These are phyloP conservation scores for Trachythela sp. DNA, from an alignment of 64 coral and sea anemone species.

Conservation along the genomic window DNA sequence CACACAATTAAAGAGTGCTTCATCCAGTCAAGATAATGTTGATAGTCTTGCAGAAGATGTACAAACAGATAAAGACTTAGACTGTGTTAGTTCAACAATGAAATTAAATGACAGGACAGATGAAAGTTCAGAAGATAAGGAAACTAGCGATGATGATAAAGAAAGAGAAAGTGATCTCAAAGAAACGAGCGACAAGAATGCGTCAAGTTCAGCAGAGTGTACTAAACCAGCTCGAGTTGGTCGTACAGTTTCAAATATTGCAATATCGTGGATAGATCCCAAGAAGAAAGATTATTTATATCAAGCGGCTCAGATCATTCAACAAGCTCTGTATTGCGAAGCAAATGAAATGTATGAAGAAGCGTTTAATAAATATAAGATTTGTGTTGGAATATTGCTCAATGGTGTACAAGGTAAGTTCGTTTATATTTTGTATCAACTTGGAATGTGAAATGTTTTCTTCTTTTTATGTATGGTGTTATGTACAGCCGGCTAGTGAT, in stretches of 20 bases:
- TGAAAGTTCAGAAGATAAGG: background rate
- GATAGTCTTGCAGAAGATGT: too few relatives aligned
- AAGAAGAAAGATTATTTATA: conserved; percentile 69
- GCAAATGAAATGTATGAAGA: conserved; percentile 83
- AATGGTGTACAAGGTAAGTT: conserved; percentile 85
- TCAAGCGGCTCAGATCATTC: conserved; percentile 72
- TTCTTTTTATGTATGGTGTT: too few relatives aligned
- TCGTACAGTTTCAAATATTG: conserved; percentile 3
- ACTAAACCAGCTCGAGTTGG: background rate
- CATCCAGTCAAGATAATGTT: too few relatives aligned
- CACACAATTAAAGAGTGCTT: too few relatives aligned
- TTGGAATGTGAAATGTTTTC: too few relatives aligned
- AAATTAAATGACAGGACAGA: too few relatives aligned
- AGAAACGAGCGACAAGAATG: background rate
- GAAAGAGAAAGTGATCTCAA: background rate
- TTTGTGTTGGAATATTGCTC: conserved; percentile 74
- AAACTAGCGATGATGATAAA: background rate
- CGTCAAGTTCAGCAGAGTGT: background rate
- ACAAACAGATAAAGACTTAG: too few relatives aligned
- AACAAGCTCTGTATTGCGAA: conserved; percentile 74
- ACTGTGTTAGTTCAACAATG: too few relatives aligned
- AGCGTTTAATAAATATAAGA: conserved; percentile 86
- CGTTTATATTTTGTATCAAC: background rate
- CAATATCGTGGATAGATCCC: conserved; percentile 1
- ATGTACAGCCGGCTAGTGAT: too few relatives aligned